Base-by-base conservation (phyloP, 1,140 invertebrate species). In the Mesaphorura yosii region DNA sequence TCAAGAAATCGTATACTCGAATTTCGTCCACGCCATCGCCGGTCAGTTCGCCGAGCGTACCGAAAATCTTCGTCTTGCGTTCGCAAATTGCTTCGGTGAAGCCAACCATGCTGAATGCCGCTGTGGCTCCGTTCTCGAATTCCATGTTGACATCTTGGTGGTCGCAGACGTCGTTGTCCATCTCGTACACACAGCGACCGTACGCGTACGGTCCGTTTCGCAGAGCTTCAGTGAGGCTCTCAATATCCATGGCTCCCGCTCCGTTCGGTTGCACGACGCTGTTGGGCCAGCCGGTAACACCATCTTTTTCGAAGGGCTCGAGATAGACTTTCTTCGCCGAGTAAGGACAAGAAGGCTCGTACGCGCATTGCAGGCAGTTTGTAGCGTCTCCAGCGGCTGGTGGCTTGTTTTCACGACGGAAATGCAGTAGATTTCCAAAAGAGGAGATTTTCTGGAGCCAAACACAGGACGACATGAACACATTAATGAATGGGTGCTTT, bases 141-240 rank as follows among this genome's bases (percentile, higher is more conserved):
- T 73, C 66, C 63, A 74, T 67, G 51, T 71, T 74, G 1, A 73
- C 72, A 25, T 73, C 68, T 63, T 72, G 71, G 55, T 72, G 64
- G 55, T 71, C 69, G 40, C 67, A 66, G 15, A 73, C 72, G 59
- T 73, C 70, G 61, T 73, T 73, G 55, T 72, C 67, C 55, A 66
- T 64, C 38, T 70, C 66, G 56, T 73, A 73, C 0, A 73, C 72
- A 67, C 72, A 73, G 45, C 63, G 53, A 2, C 72, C 72, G 58
- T 73, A 73, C 15, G 65, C 66, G 58, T 73, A 73, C 15, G 65
- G 65, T 25, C 68, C 66, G 3, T 57, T 65, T 44, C 58, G 56
- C 29, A 72, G 55, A 14, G 66, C 66, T 25, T 68, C 64, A 7
- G 65, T 69, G 22, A 73, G 51, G 59, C 63, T 68, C 48, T 70